Evolutionary conservation across 35 echinoderm and acorn worm genomes (phyloP), one percentile per base, ranked within the genome.

Genomic region (Stichopus chloronotus): DNA sequence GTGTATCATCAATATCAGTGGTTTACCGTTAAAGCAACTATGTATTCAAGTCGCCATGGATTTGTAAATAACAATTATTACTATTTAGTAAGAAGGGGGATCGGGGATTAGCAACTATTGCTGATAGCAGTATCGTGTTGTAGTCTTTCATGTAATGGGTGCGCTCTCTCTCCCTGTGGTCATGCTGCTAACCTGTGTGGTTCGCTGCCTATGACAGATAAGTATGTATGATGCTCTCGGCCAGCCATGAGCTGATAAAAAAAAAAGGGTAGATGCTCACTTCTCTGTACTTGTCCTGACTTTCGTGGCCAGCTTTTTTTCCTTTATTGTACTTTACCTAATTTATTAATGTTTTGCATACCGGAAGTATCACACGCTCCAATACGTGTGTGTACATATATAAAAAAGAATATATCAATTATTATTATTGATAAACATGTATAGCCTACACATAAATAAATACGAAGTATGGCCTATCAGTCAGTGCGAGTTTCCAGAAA

Each of bases 201-300:
- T 74, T 74, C 19, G 19, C 16, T 85, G 30, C 58, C 82, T 58
- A 85, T 85, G 82, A 85, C 55, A 85, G 82, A 85, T 85, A 12
- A 85, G 82, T 59, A 20, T 14, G 82, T 85, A 85, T 85, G 82
- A 85, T 85, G 82, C 82, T 85, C 82, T 85, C 55, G 55, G 17
- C 57, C 57, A 85, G 10, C 8, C 13, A 25, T 22, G 82, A 85
- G 82, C 82, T 53, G 82, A 85, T 85, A 5, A 85, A 30, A 85
- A 21, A 21, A 43, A 43, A 21, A 85, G 52, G 13, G 54, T 22
- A 56, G 82, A 85, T 58, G 82, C 82, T 85, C 55, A 56, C 82
- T 23, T 85, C 54, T 58, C 57, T 85, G 82, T 85, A 85, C 82
- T 85, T 85, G 82, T 85, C 82, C 82, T 16, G 69, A 74, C 17